Base-by-base conservation (phyloP, 2,888 invertebrate genomes). In the Notocelia uddmanniana region DNA sequence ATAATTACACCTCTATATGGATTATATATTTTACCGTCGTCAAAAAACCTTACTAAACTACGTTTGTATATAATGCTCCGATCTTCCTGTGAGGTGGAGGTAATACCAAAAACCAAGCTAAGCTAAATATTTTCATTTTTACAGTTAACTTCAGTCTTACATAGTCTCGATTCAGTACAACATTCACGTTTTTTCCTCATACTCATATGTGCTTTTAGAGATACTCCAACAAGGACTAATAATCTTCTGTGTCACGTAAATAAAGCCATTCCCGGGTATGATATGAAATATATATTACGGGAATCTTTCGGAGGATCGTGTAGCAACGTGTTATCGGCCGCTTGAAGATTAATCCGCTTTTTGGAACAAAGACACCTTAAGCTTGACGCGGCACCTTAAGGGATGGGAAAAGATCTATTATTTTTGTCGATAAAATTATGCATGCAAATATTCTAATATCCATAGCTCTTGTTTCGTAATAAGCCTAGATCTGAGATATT, bases 311-410 rank as follows among this genome's bases (percentile, higher is more conserved):
- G 3, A 6, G 59, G 50, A 62, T 69, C 69, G 54, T 45, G 68
- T 69, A 52, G 57, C 70, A 52, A 41, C 66, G 66, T 59, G 70
- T 54, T 66, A 71, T 67, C 71, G 66, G 66, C 45, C 55, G 62
- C 48, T 50, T 19, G 54, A 41, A 66, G 71, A 67, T 71, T 71
- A 71, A 71, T 71, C 59, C 52, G 41, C 50, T 71, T 71, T 66
- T 71, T 64, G 59, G 66, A 59, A 66, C 71, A 67, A 70, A 58
- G 52, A 58, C 59, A 60, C 71, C 71, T 71, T 71, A 66, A 66
- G 71, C 71, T 66, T 66, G 66, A 60, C 63, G 41, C 52, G 26
- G 66, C 3, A 26, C 52, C 23, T 18, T 59, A 10, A 71, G 71
- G 31, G 71, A 60, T 34, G 66, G 59, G 71, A 59, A 50, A 58